A percentile compares a stretch with the other conserved stretches of the same genome.
These are phyloP conservation scores for Stenoptilia bipunctidactyla DNA, from an alignment of 2,888 invertebrate species.

Conservation along the genomic window DNA sequence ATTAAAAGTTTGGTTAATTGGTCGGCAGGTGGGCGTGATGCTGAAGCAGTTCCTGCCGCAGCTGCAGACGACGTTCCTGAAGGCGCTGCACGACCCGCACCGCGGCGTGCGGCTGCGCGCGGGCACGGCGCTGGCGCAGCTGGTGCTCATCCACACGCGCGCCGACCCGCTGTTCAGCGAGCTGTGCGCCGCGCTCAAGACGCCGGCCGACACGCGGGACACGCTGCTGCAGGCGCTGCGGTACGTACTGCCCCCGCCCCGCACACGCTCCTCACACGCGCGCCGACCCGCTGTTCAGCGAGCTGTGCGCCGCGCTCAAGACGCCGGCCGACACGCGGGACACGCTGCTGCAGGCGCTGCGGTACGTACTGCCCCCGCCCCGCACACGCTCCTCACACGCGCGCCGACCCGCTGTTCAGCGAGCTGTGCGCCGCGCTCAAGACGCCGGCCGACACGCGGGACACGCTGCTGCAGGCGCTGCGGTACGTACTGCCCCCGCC, in stretches of 20 bases:
- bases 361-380: conserved; percentile 78
- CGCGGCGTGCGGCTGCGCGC: conserved; percentile 91
- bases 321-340: conserved; percentile 91
- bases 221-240: conserved; percentile 87
- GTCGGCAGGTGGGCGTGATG: conserved; percentile 87
- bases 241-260: conserved; percentile 81
- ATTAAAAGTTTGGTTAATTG: too few species aligned
- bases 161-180: conserved; percentile 97
- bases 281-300: conserved; percentile 94
- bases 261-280: conserved; percentile 90
- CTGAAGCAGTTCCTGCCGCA: conserved; percentile 98
- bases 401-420: conserved; percentile 94
- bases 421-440: conserved; percentile 92
- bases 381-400: conserved; percentile 90
- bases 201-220: conserved; percentile 90
- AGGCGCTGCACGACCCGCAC: conserved; percentile 92
- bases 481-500: conserved; percentile 77
- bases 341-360: conserved; percentile 88
- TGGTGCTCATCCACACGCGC: conserved; percentile 92
- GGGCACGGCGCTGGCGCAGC: conserved; percentile 86
- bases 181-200: conserved; percentile 87
- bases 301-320: conserved; percentile 89
- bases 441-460: conserved; percentile 88
- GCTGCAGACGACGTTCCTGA: conserved; percentile 97
- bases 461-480: conserved; percentile 91